A percentile compares a stretch with the other conserved stretches of the same genome.
Evolutionary conservation across 2,888 invertebrate species (phyloP).

Genomic region (Hanleya hanleyi): DNA sequence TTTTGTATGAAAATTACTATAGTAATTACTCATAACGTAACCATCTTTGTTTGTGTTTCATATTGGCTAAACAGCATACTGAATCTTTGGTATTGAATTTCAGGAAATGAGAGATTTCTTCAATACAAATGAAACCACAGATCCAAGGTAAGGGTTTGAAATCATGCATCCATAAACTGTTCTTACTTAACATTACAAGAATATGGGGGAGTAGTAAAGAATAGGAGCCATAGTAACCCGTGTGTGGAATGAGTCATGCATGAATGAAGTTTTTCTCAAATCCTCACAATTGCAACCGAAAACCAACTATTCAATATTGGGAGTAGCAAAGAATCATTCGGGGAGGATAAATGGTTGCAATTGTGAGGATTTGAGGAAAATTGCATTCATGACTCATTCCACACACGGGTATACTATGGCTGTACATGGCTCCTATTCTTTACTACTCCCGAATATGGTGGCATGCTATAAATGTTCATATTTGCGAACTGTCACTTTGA

Average conservation of each 20-base stretch:
- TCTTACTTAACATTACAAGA: neutral
- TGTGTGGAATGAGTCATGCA: too few species aligned
- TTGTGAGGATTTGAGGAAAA: neutral
- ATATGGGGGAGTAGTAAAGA: too few species aligned
- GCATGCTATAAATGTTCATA: neutral
- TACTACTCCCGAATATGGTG: neutral
- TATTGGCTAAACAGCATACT: neutral
- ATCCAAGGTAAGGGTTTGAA: conserved; percentile 47
- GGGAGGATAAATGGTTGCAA: neutral
- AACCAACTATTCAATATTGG: too few species aligned
- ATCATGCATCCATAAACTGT: neutral
- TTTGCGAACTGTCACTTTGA: too few species aligned
- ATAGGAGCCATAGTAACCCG: too few species aligned
- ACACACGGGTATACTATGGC: too few species aligned
- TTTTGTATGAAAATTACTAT: too few species aligned
- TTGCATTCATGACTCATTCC: neutral
- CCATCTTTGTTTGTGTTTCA: too few species aligned
- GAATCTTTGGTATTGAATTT: conserved; percentile 10
- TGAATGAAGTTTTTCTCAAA: too few species aligned
- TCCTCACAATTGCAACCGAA: too few species aligned
- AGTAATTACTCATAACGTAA: too few species aligned
- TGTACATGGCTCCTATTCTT: neutral
- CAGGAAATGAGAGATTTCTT: conserved; percentile 74
- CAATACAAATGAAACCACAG: conserved; percentile 75
- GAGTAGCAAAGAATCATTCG: too few species aligned